Percentiles rank a stretch among this genome's conserved stretches.
Conservation (phyloP, 2,797 vertebrate genomes). For the Yasuhikotakia modesta region DNA sequence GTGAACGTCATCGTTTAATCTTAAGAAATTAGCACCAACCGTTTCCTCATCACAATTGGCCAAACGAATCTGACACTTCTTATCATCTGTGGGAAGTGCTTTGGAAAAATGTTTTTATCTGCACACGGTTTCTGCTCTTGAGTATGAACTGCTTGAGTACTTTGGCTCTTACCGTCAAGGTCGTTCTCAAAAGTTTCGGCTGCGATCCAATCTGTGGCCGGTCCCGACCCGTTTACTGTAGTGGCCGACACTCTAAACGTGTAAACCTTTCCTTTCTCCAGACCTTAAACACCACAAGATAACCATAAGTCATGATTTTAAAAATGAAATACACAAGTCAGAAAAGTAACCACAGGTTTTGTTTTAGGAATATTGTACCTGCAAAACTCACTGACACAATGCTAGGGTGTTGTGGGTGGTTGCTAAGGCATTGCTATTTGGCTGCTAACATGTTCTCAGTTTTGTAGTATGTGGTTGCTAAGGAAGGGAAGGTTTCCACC, state of each 20-base stretch:
- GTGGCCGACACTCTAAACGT: slow-evolving; percentile 90
- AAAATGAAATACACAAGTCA: background rate
- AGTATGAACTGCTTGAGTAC: no score
- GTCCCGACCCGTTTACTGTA: slow-evolving; percentile 90
- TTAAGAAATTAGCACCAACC: slow-evolving; percentile 27
- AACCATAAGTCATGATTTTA: no score
- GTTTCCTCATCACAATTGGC: slow-evolving; percentile 8
- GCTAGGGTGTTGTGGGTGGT: background rate
- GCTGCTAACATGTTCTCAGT: background rate
- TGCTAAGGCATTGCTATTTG: background rate
- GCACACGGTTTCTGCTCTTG: no score
- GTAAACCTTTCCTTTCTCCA: slow-evolving; percentile 93
- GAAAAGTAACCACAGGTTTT: background rate
- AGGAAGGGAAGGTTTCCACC: no score
- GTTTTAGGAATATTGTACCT: background rate
- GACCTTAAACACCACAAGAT: slow-evolving; percentile 71
- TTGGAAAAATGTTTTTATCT: no score
- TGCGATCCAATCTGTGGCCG: slow-evolving; percentile 88
- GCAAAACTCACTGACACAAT: background rate
- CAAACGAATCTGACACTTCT: slow-evolving; percentile 12
- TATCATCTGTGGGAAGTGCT: background rate
- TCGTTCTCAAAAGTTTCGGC: slow-evolving; percentile 96
- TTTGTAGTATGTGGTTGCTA: no score
- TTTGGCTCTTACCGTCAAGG: slow-evolving; percentile 84
- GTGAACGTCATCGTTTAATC: slow-evolving; percentile 22